Evolutionary conservation across 37 sponge, comb jelly and placozoan species (phyloP).

Genomic region (Cladorhizidae sp.): DNA sequence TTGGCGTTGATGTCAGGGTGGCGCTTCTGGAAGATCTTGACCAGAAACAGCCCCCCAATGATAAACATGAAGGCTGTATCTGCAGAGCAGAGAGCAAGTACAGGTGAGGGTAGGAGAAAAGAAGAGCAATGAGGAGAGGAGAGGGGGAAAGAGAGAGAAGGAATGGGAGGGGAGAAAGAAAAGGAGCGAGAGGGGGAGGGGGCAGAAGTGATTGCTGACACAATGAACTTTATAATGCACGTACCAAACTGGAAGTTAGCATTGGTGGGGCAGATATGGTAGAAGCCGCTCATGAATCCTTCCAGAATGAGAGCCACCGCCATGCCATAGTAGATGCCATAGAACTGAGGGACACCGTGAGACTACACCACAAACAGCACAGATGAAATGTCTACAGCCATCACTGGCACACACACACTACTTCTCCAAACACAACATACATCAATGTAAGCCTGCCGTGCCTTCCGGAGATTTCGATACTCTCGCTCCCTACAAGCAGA

Average conservation of each 20-base stretch:
- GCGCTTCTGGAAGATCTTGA: conserved; percentile 85
- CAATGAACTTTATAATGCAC: background rate
- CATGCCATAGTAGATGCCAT: conserved; percentile 90
- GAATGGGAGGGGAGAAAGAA: background rate
- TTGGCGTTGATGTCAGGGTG: conserved; percentile 91
- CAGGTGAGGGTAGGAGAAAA: background rate
- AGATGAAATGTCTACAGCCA: background rate
- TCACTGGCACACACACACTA: no score
- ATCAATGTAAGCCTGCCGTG: conserved; percentile 8
- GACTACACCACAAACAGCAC: conserved; percentile 21
- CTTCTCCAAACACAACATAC: no score
- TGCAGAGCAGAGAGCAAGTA: no score
- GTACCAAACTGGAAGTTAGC: conserved; percentile 95
- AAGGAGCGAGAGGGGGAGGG: background rate
- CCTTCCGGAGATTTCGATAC: conserved; percentile 2
- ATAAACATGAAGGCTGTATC: conserved; percentile 97
- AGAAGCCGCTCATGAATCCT: conserved; percentile 82
- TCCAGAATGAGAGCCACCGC: conserved; percentile 70
- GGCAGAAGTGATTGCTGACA: background rate
- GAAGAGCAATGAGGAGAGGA: background rate
- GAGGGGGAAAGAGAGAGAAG: background rate
- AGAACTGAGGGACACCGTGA: conserved; percentile 83
- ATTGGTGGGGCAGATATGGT: conserved; percentile 91
- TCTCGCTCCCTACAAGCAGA: conserved; percentile 13
- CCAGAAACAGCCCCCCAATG: conserved; percentile 82